phyloP scores from a whole-genome alignment of 2,888 invertebrate genomes.

The Tetropium fuscum region DNA sequence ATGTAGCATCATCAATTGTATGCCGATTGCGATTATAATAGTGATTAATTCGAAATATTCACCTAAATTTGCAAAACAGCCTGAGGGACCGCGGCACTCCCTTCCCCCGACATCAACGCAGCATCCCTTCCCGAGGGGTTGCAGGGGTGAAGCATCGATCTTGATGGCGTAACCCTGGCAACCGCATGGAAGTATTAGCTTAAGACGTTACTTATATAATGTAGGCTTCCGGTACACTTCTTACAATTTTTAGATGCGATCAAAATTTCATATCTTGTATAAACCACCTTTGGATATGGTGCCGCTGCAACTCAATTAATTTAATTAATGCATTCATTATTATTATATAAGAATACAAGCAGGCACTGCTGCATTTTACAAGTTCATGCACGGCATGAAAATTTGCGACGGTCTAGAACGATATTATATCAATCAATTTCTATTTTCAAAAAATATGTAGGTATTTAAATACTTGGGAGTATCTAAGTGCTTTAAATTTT shows the following conservation, averaged over 20 bases:
- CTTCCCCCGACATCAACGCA: slow-evolving; percentile 11
- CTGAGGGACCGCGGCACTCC: slow-evolving; percentile 15
- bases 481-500: too few species aligned
- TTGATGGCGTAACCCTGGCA: slow-evolving; percentile 59
- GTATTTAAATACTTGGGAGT: too few species aligned
- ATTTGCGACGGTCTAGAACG: too few species aligned
- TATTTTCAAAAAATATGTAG: too few species aligned
- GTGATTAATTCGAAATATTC: slow-evolving; percentile 26
- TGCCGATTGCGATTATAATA: slow-evolving; percentile 11
- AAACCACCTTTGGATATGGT: not conserved
- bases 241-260: slow-evolving; percentile 45
- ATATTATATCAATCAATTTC: too few species aligned
- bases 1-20: slow-evolving; percentile 9
- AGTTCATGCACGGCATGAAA: too few species aligned
- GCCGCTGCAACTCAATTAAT: not conserved
- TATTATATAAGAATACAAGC: too few species aligned
- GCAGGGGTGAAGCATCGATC: slow-evolving; percentile 59
- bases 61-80: slow-evolving; percentile 20
- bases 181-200: slow-evolving; percentile 61
- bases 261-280: too few species aligned
- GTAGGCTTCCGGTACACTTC: slow-evolving; percentile 53
- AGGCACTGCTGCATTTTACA: too few species aligned
- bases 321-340: too few species aligned
- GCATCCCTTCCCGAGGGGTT: slow-evolving; percentile 29
- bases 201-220: slow-evolving; percentile 61